These are phyloP conservation scores for Acrobasis consociella DNA, from an alignment of 2,888 invertebrate species.

Conservation along the genomic window DNA sequence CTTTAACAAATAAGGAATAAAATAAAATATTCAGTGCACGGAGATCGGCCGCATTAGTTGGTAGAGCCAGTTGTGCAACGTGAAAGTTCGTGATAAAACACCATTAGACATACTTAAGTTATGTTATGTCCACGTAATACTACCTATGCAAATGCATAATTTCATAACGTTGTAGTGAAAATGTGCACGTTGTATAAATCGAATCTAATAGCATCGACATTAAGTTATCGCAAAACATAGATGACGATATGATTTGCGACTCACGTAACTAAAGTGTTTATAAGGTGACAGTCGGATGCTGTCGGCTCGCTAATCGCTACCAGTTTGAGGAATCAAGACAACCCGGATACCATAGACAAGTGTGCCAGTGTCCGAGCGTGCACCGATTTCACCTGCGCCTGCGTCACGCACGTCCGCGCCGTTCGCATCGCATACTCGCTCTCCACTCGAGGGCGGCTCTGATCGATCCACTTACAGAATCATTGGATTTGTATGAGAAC, in stretches of 20 bases:
- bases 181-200: slow-evolving; percentile 42
- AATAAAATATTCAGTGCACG: neutral
- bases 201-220: slow-evolving; percentile 33
- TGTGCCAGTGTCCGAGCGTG: slow-evolving; percentile 60
- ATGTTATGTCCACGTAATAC: slow-evolving; percentile 43
- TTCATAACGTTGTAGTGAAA: slow-evolving; percentile 48
- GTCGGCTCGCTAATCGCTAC: slow-evolving; percentile 36
- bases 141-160: slow-evolving; percentile 45
- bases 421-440: slow-evolving; percentile 54
- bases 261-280: slow-evolving; percentile 29
- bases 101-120: slow-evolving; percentile 28
- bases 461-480: slow-evolving; percentile 63
- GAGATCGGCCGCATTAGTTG: neutral
- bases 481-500: slow-evolving; percentile 57
- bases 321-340: slow-evolving; percentile 41
- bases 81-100: slow-evolving; percentile 50
- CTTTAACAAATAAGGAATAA: neutral
- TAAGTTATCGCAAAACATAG: slow-evolving; percentile 1
- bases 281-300: slow-evolving; percentile 37
- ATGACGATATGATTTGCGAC: neutral
- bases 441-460: slow-evolving; percentile 44
- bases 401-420: slow-evolving; percentile 72
- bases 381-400: slow-evolving; percentile 73
- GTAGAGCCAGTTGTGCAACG: slow-evolving; percentile 29
- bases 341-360: slow-evolving; percentile 66